A percentile compares a stretch with the other conserved stretches of the same genome.
Evolutionary conservation across 2,113 vertebrate species (phyloP).

Genomic region (Trachemys scripta): DNA sequence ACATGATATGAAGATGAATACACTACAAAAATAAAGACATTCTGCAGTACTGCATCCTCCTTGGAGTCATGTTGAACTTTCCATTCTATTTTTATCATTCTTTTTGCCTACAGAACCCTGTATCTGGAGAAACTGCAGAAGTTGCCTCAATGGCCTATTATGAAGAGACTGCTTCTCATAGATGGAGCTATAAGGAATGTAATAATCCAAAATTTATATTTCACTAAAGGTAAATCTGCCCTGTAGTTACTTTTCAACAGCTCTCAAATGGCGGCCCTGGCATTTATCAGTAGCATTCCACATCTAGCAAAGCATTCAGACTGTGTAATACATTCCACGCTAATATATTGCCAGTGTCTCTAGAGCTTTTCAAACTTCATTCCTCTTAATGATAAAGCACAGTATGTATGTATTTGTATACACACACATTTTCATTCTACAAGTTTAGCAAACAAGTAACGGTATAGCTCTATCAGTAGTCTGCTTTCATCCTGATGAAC

Average conservation of each 20-base stretch:
- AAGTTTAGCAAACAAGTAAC: background rate
- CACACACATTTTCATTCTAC: background rate
- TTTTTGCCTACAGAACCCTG: slow-evolving; percentile 27
- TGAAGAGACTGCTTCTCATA: slow-evolving; percentile 4
- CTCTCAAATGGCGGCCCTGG: background rate
- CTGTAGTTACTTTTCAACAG: background rate
- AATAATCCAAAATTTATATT: slow-evolving; percentile 29
- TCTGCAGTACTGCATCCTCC: background rate
- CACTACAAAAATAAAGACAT: background rate
- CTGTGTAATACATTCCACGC: background rate
- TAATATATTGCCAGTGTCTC: background rate
- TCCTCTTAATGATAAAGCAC: background rate
- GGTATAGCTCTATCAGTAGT: background rate
- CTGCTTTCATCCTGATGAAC: background rate
- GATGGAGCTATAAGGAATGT: slow-evolving; percentile 28
- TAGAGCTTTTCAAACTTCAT: background rate
- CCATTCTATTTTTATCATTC: background rate
- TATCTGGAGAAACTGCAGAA: slow-evolving; percentile 23
- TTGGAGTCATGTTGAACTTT: background rate
- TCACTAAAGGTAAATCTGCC: slow-evolving; percentile 59
- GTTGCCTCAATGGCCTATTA: slow-evolving; percentile 6
- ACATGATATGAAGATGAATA: background rate
- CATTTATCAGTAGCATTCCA: background rate
- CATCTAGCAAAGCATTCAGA: background rate
- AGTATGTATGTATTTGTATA: background rate